Conservation (phyloP, 2,797 vertebrate species). For the Parauchenoglanis ngamensis region DNA sequence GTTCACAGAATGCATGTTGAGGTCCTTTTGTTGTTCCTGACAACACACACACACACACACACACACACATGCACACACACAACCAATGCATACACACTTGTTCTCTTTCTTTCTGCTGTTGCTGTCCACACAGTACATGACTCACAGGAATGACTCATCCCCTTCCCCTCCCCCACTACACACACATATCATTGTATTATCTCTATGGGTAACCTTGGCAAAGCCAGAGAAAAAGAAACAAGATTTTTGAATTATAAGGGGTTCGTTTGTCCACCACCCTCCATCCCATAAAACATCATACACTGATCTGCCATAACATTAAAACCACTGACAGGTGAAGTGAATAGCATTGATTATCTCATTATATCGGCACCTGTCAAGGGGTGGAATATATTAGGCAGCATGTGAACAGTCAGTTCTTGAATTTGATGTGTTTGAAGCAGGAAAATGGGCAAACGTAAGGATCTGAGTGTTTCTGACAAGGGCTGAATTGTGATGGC, state of each 20-base stretch:
- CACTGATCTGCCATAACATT: neutral
- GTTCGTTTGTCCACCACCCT: constrained; percentile 53
- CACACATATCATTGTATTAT: constrained; percentile 75
- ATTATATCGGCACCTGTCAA: neutral
- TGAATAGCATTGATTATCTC: neutral
- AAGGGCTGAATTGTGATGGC: no score
- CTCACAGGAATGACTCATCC: constrained; percentile 81
- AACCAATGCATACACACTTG: constrained; percentile 50
- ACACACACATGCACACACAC: constrained; percentile 43
- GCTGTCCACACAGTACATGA: constrained; percentile 70
- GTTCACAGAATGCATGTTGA: constrained; percentile 28
- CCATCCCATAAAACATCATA: neutral
- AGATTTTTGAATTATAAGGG: constrained; percentile 58
- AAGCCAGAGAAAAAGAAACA: constrained; percentile 65
- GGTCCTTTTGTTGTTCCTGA: constrained; percentile 32
- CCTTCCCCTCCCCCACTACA: constrained; percentile 50
- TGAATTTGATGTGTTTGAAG: neutral
- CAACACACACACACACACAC: constrained; percentile 63
- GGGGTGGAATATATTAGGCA: no score
- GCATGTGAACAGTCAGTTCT: neutral
- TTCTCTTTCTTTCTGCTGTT: constrained; percentile 46
- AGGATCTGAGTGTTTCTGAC: no score
- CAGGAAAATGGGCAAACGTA: neutral
- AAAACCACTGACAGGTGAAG: neutral
- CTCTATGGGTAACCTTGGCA: constrained; percentile 78